Evolutionary conservation across 2,888 invertebrate species (phyloP).

Genomic region (Caenorhabditis becei): DNA sequence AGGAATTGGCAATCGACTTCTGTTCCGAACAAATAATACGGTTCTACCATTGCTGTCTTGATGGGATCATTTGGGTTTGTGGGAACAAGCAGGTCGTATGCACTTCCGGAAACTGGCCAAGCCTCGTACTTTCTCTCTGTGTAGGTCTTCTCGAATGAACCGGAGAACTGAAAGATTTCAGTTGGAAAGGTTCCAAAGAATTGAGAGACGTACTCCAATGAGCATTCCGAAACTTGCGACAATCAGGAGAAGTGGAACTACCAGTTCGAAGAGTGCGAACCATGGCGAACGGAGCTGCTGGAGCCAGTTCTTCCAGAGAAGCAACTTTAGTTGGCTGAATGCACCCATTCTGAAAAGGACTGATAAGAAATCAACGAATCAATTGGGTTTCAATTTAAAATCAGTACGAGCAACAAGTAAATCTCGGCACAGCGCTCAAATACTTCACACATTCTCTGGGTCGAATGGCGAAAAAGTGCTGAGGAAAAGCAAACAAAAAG

Average conservation of each 20-base stretch:
- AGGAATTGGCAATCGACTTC: slow-evolving; percentile 63
- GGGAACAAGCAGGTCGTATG: slow-evolving; percentile 70
- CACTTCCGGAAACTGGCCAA: slow-evolving; percentile 72
- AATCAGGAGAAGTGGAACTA: slow-evolving; percentile 76
- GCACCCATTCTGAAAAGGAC: slow-evolving; percentile 69
- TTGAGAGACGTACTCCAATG: slow-evolving; percentile 68
- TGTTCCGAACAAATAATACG: slow-evolving; percentile 53
- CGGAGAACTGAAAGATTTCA: slow-evolving; percentile 68
- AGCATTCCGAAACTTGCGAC: slow-evolving; percentile 75
- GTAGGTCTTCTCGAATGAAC: slow-evolving; percentile 69
- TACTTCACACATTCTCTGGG: not conserved
- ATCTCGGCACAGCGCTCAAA: too few species aligned
- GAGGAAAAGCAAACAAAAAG: not conserved
- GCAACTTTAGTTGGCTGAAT: slow-evolving; percentile 74
- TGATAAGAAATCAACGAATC: not conserved
- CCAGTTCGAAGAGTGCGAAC: slow-evolving; percentile 76
- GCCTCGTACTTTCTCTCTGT: slow-evolving; percentile 54
- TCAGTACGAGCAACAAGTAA: too few species aligned
- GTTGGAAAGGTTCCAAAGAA: not conserved
- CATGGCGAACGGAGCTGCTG: slow-evolving; percentile 71
- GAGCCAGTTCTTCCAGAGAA: slow-evolving; percentile 78
- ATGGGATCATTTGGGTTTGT: slow-evolving; percentile 53
- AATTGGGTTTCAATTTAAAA: too few species aligned
- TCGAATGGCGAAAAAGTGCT: not conserved
- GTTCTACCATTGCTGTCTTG: slow-evolving; percentile 61